phyloP scores from a whole-genome alignment of 2,888 invertebrate genomes.

The Nomada goodeniana region DNA sequence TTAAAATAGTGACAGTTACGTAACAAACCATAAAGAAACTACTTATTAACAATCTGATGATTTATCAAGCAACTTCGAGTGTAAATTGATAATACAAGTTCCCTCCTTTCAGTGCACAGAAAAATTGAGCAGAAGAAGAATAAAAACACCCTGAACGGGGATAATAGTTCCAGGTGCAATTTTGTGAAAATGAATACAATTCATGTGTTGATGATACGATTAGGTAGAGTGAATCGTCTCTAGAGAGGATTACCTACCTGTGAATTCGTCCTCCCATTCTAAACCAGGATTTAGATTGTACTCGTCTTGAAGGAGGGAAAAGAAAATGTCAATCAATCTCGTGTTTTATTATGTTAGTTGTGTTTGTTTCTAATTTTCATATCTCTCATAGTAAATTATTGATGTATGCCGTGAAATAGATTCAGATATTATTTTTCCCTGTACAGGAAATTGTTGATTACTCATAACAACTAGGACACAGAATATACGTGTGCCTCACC shows the following conservation, averaged over 20 bases:
- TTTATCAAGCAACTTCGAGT: conserved; percentile 60
- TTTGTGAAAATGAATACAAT: conserved; percentile 63
- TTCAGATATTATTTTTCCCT: not conserved
- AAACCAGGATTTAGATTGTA: conserved; percentile 99
- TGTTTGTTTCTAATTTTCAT: conserved; percentile 68
- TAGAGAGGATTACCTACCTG: conserved; percentile 93
- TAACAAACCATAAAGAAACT: conserved; percentile 41
- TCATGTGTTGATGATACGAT: conserved; percentile 57
- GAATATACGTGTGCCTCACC: not conserved
- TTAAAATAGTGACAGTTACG: conserved; percentile 36
- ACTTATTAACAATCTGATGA: conserved; percentile 46
- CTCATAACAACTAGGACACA: not conserved
- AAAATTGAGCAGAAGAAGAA: conserved; percentile 53
- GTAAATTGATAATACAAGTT: conserved; percentile 55
- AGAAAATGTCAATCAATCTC: conserved; percentile 85
- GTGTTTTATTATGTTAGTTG: conserved; percentile 78
- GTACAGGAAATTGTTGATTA: conserved; percentile 14
- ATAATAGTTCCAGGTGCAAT: conserved; percentile 54
- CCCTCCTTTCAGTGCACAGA: conserved; percentile 66
- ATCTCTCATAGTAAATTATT: conserved; percentile 65
- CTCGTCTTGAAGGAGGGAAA: conserved; percentile 95
- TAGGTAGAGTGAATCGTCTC: conserved; percentile 71
- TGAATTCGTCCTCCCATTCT: conserved; percentile 99
- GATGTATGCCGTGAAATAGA: conserved; percentile 54
- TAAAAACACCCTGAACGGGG: conserved; percentile 48